These are phyloP conservation scores for Brachyptera putata DNA, from an alignment of 2,888 invertebrate species.

Conservation along the genomic window DNA sequence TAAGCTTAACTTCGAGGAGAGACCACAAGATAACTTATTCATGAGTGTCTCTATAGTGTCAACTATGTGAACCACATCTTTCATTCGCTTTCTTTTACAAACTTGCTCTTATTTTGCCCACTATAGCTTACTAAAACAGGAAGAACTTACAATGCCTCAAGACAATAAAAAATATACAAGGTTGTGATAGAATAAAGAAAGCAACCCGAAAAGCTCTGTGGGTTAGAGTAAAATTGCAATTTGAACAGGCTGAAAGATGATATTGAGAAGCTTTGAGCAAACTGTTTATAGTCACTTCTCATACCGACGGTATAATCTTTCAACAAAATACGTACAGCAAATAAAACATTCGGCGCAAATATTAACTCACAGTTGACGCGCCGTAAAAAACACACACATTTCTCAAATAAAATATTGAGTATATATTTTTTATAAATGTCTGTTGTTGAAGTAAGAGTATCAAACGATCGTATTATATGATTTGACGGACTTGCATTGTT, in stretches of 20 bases:
- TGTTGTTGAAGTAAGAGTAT: too few species aligned
- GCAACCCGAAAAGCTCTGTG: not conserved
- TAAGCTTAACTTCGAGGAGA: not conserved
- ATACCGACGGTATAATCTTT: not conserved
- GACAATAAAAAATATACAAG: conserved; percentile 15
- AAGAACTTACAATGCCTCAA: conserved; percentile 7
- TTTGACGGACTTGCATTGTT: too few species aligned
- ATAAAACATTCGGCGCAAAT: too few species aligned
- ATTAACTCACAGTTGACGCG: too few species aligned
- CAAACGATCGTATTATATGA: too few species aligned
- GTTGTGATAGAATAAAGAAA: conserved; percentile 3
- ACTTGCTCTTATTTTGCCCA: conserved; percentile 2
- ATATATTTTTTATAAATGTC: too few species aligned
- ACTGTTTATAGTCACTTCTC: conserved; percentile 2
- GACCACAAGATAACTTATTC: conserved; percentile 24
- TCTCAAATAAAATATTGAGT: too few species aligned
- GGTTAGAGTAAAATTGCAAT: conserved; percentile 11
- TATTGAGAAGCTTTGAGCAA: not conserved
- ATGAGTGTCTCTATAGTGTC: conserved; percentile 26
- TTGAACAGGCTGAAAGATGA: not conserved
- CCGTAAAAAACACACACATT: too few species aligned
- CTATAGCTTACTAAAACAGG: conserved; percentile 14
- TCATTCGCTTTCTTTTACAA: conserved; percentile 16
- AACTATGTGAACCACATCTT: conserved; percentile 20
- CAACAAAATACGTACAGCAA: not conserved